A percentile compares a stretch with the other conserved stretches of the same genome.
Conservation (phyloP, 2,113 vertebrate species). For the Psittacula cyanocephala region DNA sequence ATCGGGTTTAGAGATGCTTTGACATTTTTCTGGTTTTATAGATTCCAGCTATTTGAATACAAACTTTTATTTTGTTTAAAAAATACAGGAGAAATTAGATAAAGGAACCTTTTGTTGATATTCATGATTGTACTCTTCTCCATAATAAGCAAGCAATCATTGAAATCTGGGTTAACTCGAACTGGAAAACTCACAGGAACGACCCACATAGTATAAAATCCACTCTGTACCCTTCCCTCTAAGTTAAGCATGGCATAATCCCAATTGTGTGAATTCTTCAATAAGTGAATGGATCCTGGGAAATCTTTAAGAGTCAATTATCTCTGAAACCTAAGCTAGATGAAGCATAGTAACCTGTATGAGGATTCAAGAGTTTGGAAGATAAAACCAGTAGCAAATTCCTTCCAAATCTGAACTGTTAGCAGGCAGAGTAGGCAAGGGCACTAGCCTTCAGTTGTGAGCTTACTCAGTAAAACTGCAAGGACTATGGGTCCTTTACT, state of each 20-base stretch:
- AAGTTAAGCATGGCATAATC: not conserved
- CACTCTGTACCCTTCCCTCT: not conserved
- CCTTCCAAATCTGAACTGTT: not conserved
- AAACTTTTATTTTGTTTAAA: not conserved
- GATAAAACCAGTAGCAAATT: not conserved
- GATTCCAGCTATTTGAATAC: not conserved
- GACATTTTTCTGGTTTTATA: not conserved
- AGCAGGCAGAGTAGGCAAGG: fast-evolving
- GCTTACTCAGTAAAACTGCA: not conserved
- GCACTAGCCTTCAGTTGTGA: not conserved
- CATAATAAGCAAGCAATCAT: not conserved
- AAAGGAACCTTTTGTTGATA: not conserved
- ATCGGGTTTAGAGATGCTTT: not conserved
- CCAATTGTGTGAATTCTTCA: not conserved
- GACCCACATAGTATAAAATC: not conserved
- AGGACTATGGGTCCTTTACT: not conserved
- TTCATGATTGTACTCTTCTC: not conserved
- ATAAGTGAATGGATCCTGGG: not conserved
- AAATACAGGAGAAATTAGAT: not conserved
- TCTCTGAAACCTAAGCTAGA: not conserved
- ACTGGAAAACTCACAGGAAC: not conserved
- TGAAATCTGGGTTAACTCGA: not conserved
- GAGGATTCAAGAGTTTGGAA: not conserved
- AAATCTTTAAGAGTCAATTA: not conserved
- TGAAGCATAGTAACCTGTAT: not conserved